Evolutionary conservation across 2,113 vertebrate species (phyloP).

Genomic region (Patagioenas fasciata): DNA sequence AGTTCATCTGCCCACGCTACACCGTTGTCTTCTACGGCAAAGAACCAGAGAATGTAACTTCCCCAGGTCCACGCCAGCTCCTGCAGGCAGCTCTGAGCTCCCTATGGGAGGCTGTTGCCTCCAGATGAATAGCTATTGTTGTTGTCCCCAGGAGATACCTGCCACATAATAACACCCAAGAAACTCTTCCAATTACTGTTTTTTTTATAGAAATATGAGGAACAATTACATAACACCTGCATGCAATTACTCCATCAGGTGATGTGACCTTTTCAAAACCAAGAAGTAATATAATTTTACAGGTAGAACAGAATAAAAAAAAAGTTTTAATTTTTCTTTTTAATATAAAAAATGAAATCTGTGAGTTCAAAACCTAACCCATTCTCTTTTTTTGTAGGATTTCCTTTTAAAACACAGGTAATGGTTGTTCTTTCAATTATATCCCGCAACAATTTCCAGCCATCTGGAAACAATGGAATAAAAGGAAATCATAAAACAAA

Average conservation of each 20-base stretch:
- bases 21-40: accelerated
- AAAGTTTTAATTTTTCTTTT: not conserved
- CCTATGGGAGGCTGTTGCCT: not conserved
- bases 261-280: constrained; percentile 5
- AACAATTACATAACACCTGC: constrained; percentile 9
- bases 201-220: not conserved
- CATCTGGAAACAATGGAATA: not conserved
- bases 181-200: not conserved
- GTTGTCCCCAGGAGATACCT: not conserved
- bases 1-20: not conserved
- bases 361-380: not conserved
- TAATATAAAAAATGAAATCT: not conserved
- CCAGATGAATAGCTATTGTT: not conserved
- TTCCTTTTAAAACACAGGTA: not conserved
- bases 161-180: not conserved
- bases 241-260: not conserved
- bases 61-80: not conserved
- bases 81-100: not conserved
- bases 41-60: not conserved
- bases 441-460: not conserved
- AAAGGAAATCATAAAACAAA: not conserved
- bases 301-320: not conserved
- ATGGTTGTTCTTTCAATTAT: not conserved
- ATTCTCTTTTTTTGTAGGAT: not conserved
- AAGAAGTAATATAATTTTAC: not conserved